Conservation (phyloP, 64 coral and sea anemone species). For the Pachyseris speciosa region DNA sequence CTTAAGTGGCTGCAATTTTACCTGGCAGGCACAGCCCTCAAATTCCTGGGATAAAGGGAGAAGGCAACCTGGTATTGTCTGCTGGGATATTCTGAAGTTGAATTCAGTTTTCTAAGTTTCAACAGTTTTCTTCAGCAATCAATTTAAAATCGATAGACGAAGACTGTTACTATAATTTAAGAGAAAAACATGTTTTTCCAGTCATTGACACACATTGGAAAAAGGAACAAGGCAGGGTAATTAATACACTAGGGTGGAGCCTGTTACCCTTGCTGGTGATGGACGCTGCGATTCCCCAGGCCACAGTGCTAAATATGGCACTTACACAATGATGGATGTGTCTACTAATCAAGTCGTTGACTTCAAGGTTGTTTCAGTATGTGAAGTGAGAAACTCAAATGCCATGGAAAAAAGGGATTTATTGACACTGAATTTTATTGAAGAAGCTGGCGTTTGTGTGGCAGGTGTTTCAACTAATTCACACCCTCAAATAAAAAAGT, state of each 20-base stretch:
- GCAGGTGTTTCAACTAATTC: conserved; percentile 40
- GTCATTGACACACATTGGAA: conserved; percentile 1
- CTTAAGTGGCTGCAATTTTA: conserved; percentile 19
- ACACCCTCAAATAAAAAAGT: conserved; percentile 45
- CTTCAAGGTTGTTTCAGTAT: conserved; percentile 24
- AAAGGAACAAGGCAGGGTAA: background rate
- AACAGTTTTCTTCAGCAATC: conserved; percentile 2
- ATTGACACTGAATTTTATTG: conserved; percentile 38
- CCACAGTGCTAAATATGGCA: conserved; percentile 43
- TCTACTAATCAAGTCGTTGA: conserved; percentile 6
- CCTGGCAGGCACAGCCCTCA: conserved; percentile 29
- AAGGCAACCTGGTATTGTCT: conserved; percentile 27
- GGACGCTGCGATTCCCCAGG: conserved; percentile 14
- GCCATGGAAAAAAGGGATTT: conserved; percentile 55
- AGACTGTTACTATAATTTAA: conserved; percentile 9
- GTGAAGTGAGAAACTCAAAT: conserved; percentile 45
- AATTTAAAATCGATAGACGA: conserved; percentile 6
- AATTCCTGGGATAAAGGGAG: conserved; percentile 1
- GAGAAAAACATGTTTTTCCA: conserved; percentile 32
- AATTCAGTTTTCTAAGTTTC: conserved; percentile 13
- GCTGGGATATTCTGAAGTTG: conserved; percentile 1
- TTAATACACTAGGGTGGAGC: background rate
- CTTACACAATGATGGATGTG: conserved; percentile 50
- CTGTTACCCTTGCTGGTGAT: conserved; percentile 3
- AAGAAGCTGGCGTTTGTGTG: background rate